Base-by-base conservation (phyloP, 2,113 vertebrate genomes). In the Turdus rufiventris region DNA sequence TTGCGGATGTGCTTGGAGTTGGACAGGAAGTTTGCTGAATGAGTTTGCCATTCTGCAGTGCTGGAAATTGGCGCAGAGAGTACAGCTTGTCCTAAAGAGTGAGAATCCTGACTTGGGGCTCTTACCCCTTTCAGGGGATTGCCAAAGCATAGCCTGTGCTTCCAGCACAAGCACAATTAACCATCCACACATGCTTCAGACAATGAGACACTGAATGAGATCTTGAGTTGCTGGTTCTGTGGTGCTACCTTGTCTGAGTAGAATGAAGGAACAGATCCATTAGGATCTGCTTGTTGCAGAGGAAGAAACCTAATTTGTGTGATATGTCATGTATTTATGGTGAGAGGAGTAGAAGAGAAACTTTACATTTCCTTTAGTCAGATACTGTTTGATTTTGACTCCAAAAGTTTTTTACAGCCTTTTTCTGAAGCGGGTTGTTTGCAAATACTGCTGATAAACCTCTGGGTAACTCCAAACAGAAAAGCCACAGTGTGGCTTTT, bases 21-120 rank as follows among this genome's bases (percentile, higher is more conserved):
- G 62, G 81, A 88, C 89, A 77, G 93, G 93, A 97, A 95, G 74
- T 81, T 76, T 50, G 60, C 62, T 45, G 80, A 29, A 65, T 47
- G 58, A 25, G 31, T 79, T 84, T 77, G 63, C n/a, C 1, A 0
- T 40, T 81, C 86, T 61, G 40, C 72, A 21, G 43, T 17, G 42
- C 29, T 78, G 38, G 45, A 33, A 61, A n/a, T 31, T 76, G 80
- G 54, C 84, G 81, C 38, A 38, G 74, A 36, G 53, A 18, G 15
- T 19, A 43, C 66, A 89, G 60, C 88, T 73, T 45, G 70, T 53
- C 62, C 85, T 58, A 1, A 48, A 58, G 62, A 58, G 48, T 21
- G 81, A 43, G 21, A 76, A 79, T 50, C 54, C 71, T 54, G 29
- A 29, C 24, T 25, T 5, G 0, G 62, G 78, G n/a, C 42, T 85